Base-by-base conservation (phyloP, 2,888 invertebrate genomes). In the Dryococelus australis region DNA sequence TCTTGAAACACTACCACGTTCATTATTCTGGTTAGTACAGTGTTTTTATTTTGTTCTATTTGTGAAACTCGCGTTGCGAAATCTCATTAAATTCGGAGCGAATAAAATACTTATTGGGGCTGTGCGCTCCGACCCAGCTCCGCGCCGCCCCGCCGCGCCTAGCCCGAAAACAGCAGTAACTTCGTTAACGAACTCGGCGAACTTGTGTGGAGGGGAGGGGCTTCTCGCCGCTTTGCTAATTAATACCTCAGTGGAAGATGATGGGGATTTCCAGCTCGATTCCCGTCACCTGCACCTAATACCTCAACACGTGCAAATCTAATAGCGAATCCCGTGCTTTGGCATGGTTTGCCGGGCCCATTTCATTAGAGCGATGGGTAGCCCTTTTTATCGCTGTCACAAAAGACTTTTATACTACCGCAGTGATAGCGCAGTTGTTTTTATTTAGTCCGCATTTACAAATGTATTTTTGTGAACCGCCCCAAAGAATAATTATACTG, bases 161-260 rank as follows among this genome's bases (percentile, higher is more conserved):
- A 3, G 16, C 0, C 8, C 47, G 2, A 47, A 47, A 47, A 47
- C 47, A 47, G 65, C 20, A n/a, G 65, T 65, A 65, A 65, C 65
- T 65, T 65, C 65, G n/a, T 65, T 65, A 65, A 65, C 65, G 65
- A 65, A n/a, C 65, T 65, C 65, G n/a, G 65, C 20, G 65, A 65
- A 65, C 65, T 65, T 65, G 65, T n/a, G 65, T n/a, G n/a, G 6
- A 0, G 24, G 65, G 65, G 24, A 2, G 47, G 47, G 47, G 47
- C 5, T 47, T 1, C 35, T n/a, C 65, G 65, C 24, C 65, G 65
- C 65, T 65, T 65, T 65, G 24, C 65, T 65, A 65, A 65, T 65
- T 65, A 65, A 65, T 65, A 65, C 65, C 65, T 65, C 65, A 16
- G 47, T 24, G 24, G 65, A 65, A n/a, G 65, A n/a, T 47, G 47